phyloP scores from a whole-genome alignment of 1,140 invertebrate genomes.

The Nilaparvata lugens region DNA sequence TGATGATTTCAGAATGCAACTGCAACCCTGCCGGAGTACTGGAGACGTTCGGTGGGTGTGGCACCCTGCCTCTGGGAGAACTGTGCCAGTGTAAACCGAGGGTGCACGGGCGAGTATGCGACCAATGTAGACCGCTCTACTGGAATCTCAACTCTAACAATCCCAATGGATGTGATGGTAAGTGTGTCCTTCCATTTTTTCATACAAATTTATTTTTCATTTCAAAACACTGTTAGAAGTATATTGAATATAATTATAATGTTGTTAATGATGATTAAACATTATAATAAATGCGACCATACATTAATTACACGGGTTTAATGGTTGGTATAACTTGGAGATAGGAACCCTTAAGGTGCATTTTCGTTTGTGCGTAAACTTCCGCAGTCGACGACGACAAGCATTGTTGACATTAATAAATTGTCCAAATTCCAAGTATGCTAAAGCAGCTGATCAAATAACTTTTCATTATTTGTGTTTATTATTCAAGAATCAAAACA shows the following conservation, averaged over 20 bases:
- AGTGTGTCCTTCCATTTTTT: neutral
- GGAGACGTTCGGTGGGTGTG: slow-evolving; percentile 80
- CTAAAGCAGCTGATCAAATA: too few relatives aligned
- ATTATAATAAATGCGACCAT: too few relatives aligned
- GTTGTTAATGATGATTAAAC: neutral
- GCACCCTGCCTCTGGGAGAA: slow-evolving; percentile 74
- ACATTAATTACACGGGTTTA: too few relatives aligned
- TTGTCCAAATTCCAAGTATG: too few relatives aligned
- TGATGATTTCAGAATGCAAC: slow-evolving; percentile 67
- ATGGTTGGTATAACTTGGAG: too few relatives aligned
- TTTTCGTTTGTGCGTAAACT: too few relatives aligned
- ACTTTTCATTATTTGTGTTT: too few relatives aligned
- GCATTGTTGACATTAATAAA: too few relatives aligned
- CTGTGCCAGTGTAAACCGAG: slow-evolving; percentile 93
- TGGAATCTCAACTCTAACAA: slow-evolving; percentile 91
- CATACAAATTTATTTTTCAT: neutral
- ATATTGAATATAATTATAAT: neutral
- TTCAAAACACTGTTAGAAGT: neutral
- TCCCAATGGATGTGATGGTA: slow-evolving; percentile 82
- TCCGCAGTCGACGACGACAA: too few relatives aligned
- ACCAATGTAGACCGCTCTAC: slow-evolving; percentile 85
- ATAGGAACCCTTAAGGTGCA: too few relatives aligned
- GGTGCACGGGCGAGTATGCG: slow-evolving; percentile 89
- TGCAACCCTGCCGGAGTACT: slow-evolving; percentile 94
- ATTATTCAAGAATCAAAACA: too few relatives aligned